Evolutionary conservation across 1,140 invertebrate species (phyloP).

Genomic region (Mesaphorura yosii): DNA sequence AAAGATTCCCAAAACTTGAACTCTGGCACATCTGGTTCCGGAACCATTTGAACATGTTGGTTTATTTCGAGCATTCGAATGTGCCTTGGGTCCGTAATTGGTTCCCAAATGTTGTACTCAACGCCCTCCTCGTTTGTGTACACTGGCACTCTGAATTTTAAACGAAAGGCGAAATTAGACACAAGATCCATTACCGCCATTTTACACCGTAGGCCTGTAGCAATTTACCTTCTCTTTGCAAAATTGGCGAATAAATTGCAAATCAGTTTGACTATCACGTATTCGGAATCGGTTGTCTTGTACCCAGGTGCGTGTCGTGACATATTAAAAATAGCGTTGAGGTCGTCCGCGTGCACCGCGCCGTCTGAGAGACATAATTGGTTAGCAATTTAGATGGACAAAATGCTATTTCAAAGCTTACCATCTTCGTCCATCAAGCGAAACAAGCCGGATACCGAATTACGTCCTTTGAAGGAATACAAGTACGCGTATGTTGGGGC

Average conservation of each 20-base stretch:
- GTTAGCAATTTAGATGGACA: too few relatives aligned
- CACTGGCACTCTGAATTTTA: slow-evolving; percentile 11
- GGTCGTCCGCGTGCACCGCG: slow-evolving; percentile 4
- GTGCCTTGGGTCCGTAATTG: slow-evolving; percentile 5
- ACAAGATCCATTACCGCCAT: too few relatives aligned
- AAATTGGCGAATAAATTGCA: slow-evolving; percentile 6
- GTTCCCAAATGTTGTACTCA: slow-evolving; percentile 12
- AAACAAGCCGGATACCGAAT: slow-evolving; percentile 7
- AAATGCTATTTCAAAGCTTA: too few relatives aligned
- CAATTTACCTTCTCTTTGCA: not conserved
- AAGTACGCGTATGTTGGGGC: slow-evolving; percentile 25
- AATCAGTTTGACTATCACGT: not conserved
- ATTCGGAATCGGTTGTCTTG: slow-evolving; percentile 8
- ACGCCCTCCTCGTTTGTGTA: slow-evolving; percentile 7
- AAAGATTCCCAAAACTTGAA: slow-evolving; percentile 22
- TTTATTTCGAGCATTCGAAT: slow-evolving; percentile 10
- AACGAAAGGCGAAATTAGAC: not conserved
- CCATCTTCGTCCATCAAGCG: too few relatives aligned
- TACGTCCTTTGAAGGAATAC: slow-evolving; percentile 22
- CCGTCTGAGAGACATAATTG: too few relatives aligned
- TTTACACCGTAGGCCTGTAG: not conserved
- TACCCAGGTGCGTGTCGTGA: not conserved
- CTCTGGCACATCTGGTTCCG: slow-evolving; percentile 7
- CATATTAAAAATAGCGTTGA: slow-evolving; percentile 3
- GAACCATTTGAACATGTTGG: slow-evolving; percentile 22